Conservation (phyloP, 2,797 vertebrate genomes). For the Pelobates cultripes region DNA sequence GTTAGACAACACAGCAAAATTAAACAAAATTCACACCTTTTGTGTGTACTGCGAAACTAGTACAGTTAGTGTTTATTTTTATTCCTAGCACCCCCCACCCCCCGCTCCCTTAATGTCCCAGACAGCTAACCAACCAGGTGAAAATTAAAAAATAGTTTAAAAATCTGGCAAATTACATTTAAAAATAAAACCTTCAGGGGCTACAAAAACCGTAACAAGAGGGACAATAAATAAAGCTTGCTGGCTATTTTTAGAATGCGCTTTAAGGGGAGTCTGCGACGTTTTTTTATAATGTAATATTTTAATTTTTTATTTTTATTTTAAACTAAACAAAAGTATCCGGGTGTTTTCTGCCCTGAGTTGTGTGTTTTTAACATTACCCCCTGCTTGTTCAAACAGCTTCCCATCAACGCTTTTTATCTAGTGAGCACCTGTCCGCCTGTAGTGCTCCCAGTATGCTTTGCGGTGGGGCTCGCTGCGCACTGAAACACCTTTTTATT, state of each 20-base stretch:
- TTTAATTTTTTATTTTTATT: too few relatives aligned
- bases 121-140: too few relatives aligned
- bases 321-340: conserved; percentile 39
- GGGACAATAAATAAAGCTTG: too few relatives aligned
- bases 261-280: conserved; percentile 16
- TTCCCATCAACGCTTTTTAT: conserved; percentile 19
- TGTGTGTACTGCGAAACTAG: too few relatives aligned
- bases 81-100: too few relatives aligned
- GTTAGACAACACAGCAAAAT: too few relatives aligned
- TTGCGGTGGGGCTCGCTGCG: background rate
- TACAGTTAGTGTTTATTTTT: too few relatives aligned
- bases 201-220: background rate
- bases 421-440: conserved; percentile 31
- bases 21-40: too few relatives aligned
- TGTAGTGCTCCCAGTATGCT: background rate
- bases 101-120: too few relatives aligned
- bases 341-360: background rate
- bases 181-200: conserved; percentile 7
- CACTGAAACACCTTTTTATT: conserved; percentile 20
- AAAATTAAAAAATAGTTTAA: background rate
- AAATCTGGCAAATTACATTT: background rate
- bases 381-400: conserved; percentile 33
- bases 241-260: conserved; percentile 25
- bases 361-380: background rate
- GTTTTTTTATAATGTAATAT: background rate